Percentiles rank a stretch among this genome's conserved stretches.
These are phyloP conservation scores for Blastomussa wellsi DNA, from an alignment of 92 coral and sea anemone species.

Conservation along the genomic window DNA sequence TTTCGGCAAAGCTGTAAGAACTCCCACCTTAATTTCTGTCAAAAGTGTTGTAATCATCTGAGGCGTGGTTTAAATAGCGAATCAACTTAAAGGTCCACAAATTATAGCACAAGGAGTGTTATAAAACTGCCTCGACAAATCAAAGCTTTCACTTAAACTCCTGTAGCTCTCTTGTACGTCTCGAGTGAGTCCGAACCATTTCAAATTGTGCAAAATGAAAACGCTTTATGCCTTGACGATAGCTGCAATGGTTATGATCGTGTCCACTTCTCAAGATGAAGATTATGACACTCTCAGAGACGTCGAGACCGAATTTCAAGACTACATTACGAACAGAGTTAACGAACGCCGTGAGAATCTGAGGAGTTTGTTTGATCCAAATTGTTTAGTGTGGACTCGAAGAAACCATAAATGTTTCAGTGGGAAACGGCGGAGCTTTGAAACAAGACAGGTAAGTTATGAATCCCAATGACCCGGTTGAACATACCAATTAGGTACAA, in stretches of 20 bases:
- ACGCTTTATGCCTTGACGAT: neutral
- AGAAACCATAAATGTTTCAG: neutral
- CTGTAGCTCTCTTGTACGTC: neutral
- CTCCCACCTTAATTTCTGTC: constrained; percentile 4
- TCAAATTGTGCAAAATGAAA: constrained; percentile 11
- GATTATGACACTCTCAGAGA: neutral
- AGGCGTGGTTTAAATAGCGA: constrained; percentile 15
- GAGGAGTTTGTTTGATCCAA: constrained; percentile 5
- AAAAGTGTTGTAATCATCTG: neutral
- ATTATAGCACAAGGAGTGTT: constrained; percentile 3
- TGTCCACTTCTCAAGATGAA: neutral
- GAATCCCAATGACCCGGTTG: too few species aligned
- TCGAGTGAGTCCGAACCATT: neutral
- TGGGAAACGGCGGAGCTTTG: constrained; percentile 10
- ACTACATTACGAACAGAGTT: constrained; percentile 12
- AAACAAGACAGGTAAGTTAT: neutral
- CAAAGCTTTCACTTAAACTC: neutral
- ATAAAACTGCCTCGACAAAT: constrained; percentile 16
- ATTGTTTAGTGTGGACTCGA: constrained; percentile 23
- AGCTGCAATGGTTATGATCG: neutral
- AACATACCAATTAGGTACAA: neutral
- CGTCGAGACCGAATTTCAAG: neutral
- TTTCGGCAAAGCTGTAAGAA: neutral
- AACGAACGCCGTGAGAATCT: constrained; percentile 23
- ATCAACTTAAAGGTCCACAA: constrained; percentile 21